Percentiles rank a stretch among this genome's conserved stretches.
Evolutionary conservation across 2,797 vertebrate genomes (phyloP).

Genomic region (Ispidina picta): DNA sequence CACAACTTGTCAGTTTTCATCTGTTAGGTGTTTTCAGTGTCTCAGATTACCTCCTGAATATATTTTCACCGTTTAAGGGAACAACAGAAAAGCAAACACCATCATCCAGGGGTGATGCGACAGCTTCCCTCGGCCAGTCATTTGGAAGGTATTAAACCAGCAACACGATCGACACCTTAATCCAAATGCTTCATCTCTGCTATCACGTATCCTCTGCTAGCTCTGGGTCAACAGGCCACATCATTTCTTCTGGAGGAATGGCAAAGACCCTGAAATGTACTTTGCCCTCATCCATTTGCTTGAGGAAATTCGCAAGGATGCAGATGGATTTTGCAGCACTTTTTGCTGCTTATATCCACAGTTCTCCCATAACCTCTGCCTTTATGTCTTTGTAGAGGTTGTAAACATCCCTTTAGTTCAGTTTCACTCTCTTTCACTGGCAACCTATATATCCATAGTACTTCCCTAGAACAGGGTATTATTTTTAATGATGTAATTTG

Average conservation of each 20-base stretch:
- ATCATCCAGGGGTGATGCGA: neutral
- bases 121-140: neutral
- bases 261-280: neutral
- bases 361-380: conserved; percentile 21
- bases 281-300: conserved; percentile 9
- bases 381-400: conserved; percentile 33
- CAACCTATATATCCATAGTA: neutral
- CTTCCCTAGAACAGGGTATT: conserved; percentile 4
- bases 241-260: conserved; percentile 2
- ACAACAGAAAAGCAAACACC: neutral
- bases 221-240: neutral
- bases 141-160: neutral
- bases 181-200: neutral
- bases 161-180: neutral
- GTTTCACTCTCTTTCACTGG: neutral
- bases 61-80: neutral
- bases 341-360: conserved; percentile 37
- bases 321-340: conserved; percentile 2
- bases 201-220: neutral
- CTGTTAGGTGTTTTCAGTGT: neutral
- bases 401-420: conserved; percentile 34
- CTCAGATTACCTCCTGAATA: neutral
- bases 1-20: neutral
- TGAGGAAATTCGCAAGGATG: conserved; percentile 21
- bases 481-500: conserved; percentile 51